Base-by-base conservation (phyloP, 2,888 invertebrate genomes). In the Diplolepis rosae region DNA sequence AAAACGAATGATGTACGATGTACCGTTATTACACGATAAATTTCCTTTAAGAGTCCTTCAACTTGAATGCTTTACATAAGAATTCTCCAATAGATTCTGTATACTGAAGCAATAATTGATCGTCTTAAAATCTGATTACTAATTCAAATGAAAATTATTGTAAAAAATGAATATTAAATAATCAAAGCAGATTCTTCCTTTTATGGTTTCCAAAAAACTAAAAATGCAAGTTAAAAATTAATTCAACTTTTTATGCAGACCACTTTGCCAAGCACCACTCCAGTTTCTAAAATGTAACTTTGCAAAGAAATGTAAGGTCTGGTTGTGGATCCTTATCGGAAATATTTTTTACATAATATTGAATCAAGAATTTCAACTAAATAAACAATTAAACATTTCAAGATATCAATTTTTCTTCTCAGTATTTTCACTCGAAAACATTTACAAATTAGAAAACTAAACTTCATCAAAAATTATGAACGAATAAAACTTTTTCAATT, bases 251-350 rank as follows among this genome's bases (percentile, higher is more conserved):
- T 32, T 5, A 18, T 56, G 32, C 15, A 56, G 56, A 61, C 61
- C 61, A 61, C 61, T 5, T 61, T 61, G 61, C 4, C 39, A 39
- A 39, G 22, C 61, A 61, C 61, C 61, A 61, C 61, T 39, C 35
- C 39, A 39, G 35, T 61, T 13, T 24, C 27, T 11, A 50, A 50
- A 50, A 13, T 15, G 24, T 24, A 50, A 50, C 11, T 7, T 50
- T 50, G 9, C 9, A 22, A 4, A 6, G 22, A 24, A 13, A n/a
- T n/a, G 2, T 24, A 50, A 50, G 22, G 56, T 32, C 56, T 56
- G n/a, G n/a, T n/a, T n/a, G 18, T 32, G 11, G 56, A 13, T 56
- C 56, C 18, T 13, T 22, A 18, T 13, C 18, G 28, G 4, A 54
- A 54, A 54, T 32, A 13, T 39, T 24, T 3, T 30, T 15, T 9